phyloP scores from a whole-genome alignment of 2,113 vertebrate genomes.

The Grammomys surdaster region DNA sequence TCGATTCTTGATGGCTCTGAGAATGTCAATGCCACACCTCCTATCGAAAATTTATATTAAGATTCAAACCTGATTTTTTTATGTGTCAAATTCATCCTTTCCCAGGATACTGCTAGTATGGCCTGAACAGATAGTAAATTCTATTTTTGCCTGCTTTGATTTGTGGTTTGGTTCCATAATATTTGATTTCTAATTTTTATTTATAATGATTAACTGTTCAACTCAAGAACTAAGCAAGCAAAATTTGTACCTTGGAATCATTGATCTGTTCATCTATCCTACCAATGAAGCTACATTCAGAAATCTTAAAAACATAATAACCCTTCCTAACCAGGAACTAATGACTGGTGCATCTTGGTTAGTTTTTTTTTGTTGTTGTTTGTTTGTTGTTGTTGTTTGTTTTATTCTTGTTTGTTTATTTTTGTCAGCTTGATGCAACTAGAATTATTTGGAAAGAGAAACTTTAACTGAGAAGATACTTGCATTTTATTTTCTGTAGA shows the following conservation, averaged over 20 bases:
- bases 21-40: slow-evolving; percentile 33
- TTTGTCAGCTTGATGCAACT: background rate
- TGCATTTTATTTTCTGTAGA: background rate
- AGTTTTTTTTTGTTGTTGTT: background rate
- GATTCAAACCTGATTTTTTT: slow-evolving; percentile 43
- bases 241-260: background rate
- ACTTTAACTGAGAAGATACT: background rate
- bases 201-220: slow-evolving; percentile 31
- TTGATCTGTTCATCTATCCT: background rate
- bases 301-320: slow-evolving; percentile 24
- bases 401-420: background rate
- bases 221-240: slow-evolving; percentile 1
- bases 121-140: slow-evolving; percentile 21
- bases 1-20: slow-evolving; percentile 15
- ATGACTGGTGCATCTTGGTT: background rate
- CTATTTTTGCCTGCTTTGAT: slow-evolving; percentile 53
- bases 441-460: background rate
- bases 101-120: slow-evolving; percentile 9
- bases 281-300: background rate
- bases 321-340: background rate
- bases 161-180: slow-evolving; percentile 57
- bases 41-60: slow-evolving; percentile 51
- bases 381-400: background rate
- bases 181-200: slow-evolving; percentile 56
- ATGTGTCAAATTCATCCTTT: slow-evolving; percentile 50